A percentile compares a stretch with the other conserved stretches of the same genome.
These are phyloP conservation scores for Synergus japonicus DNA, from an alignment of 2,888 invertebrate species.

Conservation along the genomic window DNA sequence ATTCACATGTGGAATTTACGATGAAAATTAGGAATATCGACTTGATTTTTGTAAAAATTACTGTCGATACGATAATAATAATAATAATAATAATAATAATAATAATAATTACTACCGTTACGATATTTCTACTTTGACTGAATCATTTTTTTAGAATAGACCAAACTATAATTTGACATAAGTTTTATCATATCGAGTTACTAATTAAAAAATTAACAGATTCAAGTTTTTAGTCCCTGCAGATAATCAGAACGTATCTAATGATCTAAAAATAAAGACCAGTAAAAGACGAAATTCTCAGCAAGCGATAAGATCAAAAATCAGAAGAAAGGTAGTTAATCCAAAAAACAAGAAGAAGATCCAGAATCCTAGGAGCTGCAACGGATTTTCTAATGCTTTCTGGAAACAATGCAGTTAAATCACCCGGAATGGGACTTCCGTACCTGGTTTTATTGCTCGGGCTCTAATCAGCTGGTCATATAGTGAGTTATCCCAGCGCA, in stretches of 20 bases:
- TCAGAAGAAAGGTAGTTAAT: conserved; percentile 28
- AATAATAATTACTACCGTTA: too few relatives aligned
- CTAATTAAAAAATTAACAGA: background rate
- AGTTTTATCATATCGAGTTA: too few relatives aligned
- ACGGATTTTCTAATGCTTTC: background rate
- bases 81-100: too few relatives aligned
- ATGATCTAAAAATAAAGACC: background rate
- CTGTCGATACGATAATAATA: too few relatives aligned
- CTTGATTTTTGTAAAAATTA: too few relatives aligned
- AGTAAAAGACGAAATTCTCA: background rate
- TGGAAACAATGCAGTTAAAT: conserved; percentile 25
- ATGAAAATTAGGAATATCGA: too few relatives aligned
- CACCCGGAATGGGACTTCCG: conserved; percentile 33
- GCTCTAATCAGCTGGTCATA: conserved; percentile 26
- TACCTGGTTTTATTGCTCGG: conserved; percentile 30
- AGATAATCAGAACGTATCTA: background rate
- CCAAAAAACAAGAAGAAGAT: background rate
- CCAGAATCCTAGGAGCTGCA: background rate
- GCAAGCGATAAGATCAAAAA: conserved; percentile 24
- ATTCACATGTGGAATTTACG: too few relatives aligned
- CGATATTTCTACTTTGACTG: too few relatives aligned
- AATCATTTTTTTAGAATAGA: too few relatives aligned
- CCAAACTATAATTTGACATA: too few relatives aligned
- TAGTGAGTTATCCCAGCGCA: background rate
- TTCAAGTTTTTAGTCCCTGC: background rate